Evolutionary conservation across 1,140 invertebrate species (phyloP).

Genomic region (Helicorthomorpha holstii): DNA sequence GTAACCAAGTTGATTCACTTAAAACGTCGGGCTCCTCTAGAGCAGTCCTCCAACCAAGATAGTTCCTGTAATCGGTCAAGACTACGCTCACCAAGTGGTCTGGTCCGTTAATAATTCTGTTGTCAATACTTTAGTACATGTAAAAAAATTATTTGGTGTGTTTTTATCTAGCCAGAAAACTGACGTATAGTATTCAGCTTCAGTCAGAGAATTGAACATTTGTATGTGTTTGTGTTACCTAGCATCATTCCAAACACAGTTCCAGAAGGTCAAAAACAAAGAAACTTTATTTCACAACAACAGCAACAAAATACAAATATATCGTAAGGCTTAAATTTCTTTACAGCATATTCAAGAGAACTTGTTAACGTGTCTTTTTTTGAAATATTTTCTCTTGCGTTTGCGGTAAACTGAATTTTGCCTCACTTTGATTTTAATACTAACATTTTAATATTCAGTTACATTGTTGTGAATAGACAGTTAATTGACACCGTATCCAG

Average conservation of each 20-base stretch:
- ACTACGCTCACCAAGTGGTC: conserved; percentile 65
- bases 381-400: too few species aligned
- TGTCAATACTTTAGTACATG: background rate
- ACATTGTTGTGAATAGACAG: too few species aligned
- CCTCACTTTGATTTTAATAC: too few species aligned
- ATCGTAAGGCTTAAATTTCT: too few species aligned
- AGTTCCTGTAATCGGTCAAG: conserved; percentile 48
- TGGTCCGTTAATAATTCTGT: conserved; percentile 45
- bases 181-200: background rate
- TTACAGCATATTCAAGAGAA: too few species aligned
- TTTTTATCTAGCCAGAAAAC: background rate
- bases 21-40: conserved; percentile 35
- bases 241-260: background rate
- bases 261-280: background rate
- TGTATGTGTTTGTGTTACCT: background rate
- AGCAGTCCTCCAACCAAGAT: conserved; percentile 30
- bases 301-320: too few species aligned
- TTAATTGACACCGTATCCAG: too few species aligned
- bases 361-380: too few species aligned
- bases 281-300: background rate
- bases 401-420: too few species aligned
- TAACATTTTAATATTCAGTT: too few species aligned
- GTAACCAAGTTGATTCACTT: conserved; percentile 72
- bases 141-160: background rate
- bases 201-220: background rate